phyloP scores from a whole-genome alignment of 2,797 vertebrate genomes.

The Rhinophrynus dorsalis region DNA sequence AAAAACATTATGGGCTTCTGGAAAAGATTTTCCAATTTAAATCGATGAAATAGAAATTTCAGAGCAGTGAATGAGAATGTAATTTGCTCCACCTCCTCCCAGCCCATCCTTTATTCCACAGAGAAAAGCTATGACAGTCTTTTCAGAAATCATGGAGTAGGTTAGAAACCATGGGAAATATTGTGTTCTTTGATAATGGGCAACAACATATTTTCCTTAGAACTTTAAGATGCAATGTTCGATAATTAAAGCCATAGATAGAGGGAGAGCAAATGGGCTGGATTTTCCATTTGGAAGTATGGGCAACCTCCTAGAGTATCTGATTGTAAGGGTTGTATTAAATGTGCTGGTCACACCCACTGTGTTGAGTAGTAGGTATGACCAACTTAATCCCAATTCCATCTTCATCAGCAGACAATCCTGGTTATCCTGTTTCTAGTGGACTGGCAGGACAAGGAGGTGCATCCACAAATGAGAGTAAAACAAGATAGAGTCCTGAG shows the following conservation, averaged over 20 bases:
- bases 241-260: not conserved
- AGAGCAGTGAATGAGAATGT: not conserved
- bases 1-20: slow-evolving; percentile 41
- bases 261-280: too few species aligned
- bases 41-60: slow-evolving; percentile 30
- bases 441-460: too few species aligned
- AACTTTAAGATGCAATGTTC: not conserved
- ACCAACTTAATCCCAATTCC: too few species aligned
- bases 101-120: not conserved
- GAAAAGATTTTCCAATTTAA: slow-evolving; percentile 37
- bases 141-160: slow-evolving; percentile 5
- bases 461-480: too few species aligned
- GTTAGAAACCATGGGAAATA: not conserved
- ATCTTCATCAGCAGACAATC: too few species aligned
- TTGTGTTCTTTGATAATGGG: not conserved
- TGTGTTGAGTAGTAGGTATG: too few species aligned
- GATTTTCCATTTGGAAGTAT: too few species aligned
- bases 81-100: not conserved
- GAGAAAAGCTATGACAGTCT: not conserved
- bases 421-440: too few species aligned
- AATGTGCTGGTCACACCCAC: too few species aligned
- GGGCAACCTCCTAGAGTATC: too few species aligned
- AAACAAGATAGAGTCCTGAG: too few species aligned
- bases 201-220: slow-evolving; percentile 3
- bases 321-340: too few species aligned